Percentiles rank a stretch among this genome's conserved stretches.
Evolutionary conservation across 2,797 vertebrate genomes (phyloP).

Genomic region (Scomberomorus guttatus): DNA sequence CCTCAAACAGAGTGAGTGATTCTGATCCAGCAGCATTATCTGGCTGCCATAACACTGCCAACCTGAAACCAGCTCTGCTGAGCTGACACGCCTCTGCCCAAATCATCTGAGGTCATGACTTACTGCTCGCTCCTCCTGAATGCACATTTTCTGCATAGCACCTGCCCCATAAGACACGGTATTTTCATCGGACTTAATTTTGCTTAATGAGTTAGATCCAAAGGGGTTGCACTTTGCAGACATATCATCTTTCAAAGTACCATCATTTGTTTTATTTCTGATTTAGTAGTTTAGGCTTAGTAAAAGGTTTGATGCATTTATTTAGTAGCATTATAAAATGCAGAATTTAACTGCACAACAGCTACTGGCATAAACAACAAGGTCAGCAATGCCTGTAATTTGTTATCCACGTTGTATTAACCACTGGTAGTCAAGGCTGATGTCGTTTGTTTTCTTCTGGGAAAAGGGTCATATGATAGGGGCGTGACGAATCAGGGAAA

Average conservation of each 20-base stretch:
- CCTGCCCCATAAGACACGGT: too few species aligned
- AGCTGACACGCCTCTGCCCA: conserved; percentile 15
- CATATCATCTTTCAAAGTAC: conserved; percentile 10
- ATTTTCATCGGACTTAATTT: conserved; percentile 20
- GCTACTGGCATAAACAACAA: too few species aligned
- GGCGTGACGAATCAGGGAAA: too few species aligned
- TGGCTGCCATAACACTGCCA: conserved; percentile 42
- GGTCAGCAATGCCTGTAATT: too few species aligned
- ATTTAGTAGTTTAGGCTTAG: too few species aligned
- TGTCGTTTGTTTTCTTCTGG: too few species aligned
- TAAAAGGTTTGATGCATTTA: too few species aligned
- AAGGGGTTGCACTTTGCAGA: conserved; percentile 17
- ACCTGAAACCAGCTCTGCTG: conserved; percentile 45
- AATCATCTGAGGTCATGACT: conserved; percentile 53
- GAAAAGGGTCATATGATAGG: too few species aligned
- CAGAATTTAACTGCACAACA: too few species aligned
- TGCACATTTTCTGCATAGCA: background rate
- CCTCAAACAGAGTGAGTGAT: conserved; percentile 54
- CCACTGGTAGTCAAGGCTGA: too few species aligned
- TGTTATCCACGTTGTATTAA: too few species aligned
- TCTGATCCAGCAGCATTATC: conserved; percentile 64
- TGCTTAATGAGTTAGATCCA: conserved; percentile 7
- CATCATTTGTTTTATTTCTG: conserved; percentile 3
- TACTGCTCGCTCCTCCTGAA: conserved; percentile 15
- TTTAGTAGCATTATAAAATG: too few species aligned